Evolutionary conservation across 2,888 invertebrate genomes (phyloP).

Genomic region (Petrolisthes manimaculis): DNA sequence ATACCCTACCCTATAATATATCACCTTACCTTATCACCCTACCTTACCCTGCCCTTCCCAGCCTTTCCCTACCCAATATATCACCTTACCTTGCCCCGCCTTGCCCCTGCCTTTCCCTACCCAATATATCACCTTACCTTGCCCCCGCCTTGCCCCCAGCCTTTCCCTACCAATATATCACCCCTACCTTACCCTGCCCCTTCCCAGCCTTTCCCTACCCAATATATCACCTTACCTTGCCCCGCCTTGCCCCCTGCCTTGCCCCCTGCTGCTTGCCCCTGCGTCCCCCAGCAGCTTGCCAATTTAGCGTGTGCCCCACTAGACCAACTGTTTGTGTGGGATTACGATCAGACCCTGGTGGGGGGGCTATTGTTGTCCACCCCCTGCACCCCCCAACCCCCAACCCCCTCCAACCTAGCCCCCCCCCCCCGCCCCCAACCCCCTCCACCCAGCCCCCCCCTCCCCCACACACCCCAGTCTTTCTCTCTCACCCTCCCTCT

Average conservation of each 20-base stretch:
- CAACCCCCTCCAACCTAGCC: no score
- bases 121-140: not conserved
- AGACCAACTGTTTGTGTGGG: conserved; percentile 18
- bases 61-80: not conserved
- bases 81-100: not conserved
- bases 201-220: not conserved
- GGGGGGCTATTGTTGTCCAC: not conserved
- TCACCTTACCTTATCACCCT: no score
- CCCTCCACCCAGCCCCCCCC: no score
- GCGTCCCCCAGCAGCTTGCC: not conserved
- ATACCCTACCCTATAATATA: no score
- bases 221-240: not conserved
- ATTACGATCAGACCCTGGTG: conserved; percentile 4
- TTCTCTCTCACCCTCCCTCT: no score
- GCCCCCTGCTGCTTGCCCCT: not conserved
- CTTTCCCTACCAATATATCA: not conserved
- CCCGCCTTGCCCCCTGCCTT: not conserved
- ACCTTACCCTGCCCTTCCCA: not conserved
- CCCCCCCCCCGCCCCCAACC: not conserved
- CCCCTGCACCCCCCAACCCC: no score
- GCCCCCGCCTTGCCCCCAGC: not conserved
- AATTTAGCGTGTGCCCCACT: not conserved
- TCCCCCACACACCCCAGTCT: no score
- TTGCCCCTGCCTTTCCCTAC: not conserved
- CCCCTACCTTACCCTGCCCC: not conserved